phyloP scores from a whole-genome alignment of 2,797 vertebrate genomes.

The Acridotheres tristis region DNA sequence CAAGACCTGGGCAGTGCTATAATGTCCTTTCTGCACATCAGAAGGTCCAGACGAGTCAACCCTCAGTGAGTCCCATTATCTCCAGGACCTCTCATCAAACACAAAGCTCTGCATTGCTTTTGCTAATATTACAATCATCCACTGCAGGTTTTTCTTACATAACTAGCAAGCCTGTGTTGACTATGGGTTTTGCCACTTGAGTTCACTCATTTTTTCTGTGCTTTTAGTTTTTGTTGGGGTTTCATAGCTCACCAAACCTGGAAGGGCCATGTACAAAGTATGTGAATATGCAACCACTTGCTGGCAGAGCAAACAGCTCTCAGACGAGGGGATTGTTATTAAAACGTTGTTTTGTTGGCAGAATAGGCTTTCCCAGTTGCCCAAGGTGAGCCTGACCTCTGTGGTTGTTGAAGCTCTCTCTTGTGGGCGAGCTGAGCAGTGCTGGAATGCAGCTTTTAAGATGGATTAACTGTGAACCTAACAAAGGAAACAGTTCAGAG shows the following conservation, averaged over 20 bases:
- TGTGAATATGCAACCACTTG: background rate
- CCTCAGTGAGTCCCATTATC: background rate
- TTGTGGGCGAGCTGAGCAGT: background rate
- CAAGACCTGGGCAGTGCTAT: background rate
- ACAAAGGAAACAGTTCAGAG: background rate
- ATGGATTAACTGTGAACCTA: background rate
- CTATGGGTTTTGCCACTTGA: background rate
- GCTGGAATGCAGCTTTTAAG: background rate
- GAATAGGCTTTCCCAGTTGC: conserved; percentile 4
- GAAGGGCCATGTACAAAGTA: background rate
- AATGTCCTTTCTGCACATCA: background rate
- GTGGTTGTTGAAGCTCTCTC: background rate
- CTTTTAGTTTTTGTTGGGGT: background rate
- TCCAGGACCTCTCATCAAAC: background rate
- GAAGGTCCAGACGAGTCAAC: rapidly evolving
- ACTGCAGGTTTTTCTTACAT: background rate
- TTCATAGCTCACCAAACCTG: background rate
- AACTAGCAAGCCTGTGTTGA: background rate
- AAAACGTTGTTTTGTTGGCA: background rate
- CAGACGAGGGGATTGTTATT: background rate
- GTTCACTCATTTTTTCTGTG: background rate
- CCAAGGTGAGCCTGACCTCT: conserved; percentile 11
- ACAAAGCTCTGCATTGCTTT: background rate
- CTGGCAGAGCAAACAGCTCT: background rate
- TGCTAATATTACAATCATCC: background rate